phyloP scores from a whole-genome alignment of 2,888 invertebrate genomes.

The Steromphala cineraria region DNA sequence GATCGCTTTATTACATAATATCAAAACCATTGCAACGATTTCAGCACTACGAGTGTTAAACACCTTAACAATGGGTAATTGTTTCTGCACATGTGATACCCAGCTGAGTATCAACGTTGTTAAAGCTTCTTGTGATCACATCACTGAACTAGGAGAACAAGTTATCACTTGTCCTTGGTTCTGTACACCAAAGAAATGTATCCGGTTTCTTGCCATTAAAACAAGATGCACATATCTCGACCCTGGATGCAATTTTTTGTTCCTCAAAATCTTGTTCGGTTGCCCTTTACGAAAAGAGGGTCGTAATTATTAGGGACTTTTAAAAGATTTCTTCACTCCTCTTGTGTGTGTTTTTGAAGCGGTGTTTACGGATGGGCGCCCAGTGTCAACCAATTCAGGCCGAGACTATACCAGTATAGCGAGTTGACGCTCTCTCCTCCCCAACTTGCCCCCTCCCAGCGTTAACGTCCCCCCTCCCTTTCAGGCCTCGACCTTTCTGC shows the following conservation, averaged over 20 bases:
- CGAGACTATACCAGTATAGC: background rate
- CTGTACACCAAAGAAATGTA: background rate
- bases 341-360: background rate
- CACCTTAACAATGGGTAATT: too few species aligned
- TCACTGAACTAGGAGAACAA: background rate
- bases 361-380: conserved; percentile 3
- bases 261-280: background rate
- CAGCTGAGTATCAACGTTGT: too few species aligned
- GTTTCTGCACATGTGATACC: too few species aligned
- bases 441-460: background rate
- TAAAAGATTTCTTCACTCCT: background rate
- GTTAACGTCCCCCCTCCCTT: background rate
- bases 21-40: too few species aligned
- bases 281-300: conserved; percentile 4
- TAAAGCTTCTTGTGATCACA: too few species aligned
- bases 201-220: background rate
- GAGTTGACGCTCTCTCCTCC: background rate
- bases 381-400: background rate
- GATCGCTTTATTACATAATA: too few species aligned
- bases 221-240: background rate
- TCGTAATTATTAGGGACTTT: background rate
- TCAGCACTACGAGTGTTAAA: too few species aligned
- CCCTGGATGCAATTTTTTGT: background rate
- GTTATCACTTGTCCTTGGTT: background rate
- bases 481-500: background rate